Conservation (phyloP, 2,888 invertebrate genomes). For the Mayetiola destructor region DNA sequence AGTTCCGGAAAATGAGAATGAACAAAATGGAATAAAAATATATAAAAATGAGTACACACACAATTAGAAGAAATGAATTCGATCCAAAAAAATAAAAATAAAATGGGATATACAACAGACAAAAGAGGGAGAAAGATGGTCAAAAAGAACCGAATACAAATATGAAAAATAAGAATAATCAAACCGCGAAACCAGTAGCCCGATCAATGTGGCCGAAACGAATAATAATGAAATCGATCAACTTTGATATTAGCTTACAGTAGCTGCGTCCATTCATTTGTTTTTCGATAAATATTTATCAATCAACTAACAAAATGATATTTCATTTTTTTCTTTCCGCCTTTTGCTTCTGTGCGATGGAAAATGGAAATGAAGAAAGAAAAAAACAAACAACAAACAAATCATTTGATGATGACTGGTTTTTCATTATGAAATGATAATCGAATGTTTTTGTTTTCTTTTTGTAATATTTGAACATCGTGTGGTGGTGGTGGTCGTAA, state of each 20-base stretch:
- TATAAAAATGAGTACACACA: too few species aligned
- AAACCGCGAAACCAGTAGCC: not conserved
- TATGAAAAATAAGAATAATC: not conserved
- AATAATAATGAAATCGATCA: not conserved
- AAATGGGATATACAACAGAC: too few species aligned
- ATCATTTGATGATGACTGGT: not conserved
- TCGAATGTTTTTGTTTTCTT: not conserved
- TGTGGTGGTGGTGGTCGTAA: too few species aligned
- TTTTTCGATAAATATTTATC: constrained; percentile 7
- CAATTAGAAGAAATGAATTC: too few species aligned
- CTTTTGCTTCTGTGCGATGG: not conserved
- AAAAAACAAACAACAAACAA: not conserved
- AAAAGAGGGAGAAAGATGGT: too few species aligned
- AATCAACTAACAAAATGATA: not conserved
- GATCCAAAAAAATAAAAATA: too few species aligned
- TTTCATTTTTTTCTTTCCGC: not conserved
- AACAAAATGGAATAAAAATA: too few species aligned
- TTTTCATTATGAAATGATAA: not conserved
- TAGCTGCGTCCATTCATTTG: constrained; percentile 2
- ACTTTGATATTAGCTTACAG: constrained; percentile 4
- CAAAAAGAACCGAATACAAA: not conserved
- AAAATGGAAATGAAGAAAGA: not conserved
- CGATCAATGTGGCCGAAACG: not conserved
- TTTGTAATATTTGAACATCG: not conserved
- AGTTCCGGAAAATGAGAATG: too few species aligned